Evolutionary conservation across 2,888 invertebrate genomes (phyloP).

Genomic region (Ctenicera cuprea): DNA sequence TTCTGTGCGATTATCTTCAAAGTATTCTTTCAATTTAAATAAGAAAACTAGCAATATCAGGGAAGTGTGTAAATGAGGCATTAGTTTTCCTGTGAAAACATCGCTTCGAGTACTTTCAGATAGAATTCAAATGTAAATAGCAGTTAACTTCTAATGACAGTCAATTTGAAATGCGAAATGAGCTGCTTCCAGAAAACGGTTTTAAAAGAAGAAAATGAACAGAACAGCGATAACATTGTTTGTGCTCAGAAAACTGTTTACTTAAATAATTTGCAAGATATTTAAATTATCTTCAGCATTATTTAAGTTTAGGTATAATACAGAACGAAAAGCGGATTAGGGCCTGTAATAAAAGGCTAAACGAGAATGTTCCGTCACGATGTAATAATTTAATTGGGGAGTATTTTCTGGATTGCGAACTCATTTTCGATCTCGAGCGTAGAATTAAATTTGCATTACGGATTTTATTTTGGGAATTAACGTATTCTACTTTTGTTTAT

Average conservation of each 20-base stretch:
- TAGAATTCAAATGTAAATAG: constrained; percentile 28
- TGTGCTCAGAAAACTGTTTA: constrained; percentile 12
- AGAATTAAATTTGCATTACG: neutral
- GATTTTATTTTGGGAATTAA: neutral
- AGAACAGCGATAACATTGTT: constrained; percentile 18
- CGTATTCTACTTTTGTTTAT: neutral
- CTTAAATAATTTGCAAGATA: constrained; percentile 17
- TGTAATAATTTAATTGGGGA: constrained; percentile 5
- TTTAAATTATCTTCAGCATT: constrained; percentile 12
- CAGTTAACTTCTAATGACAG: constrained; percentile 25
- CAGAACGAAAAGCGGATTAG: constrained; percentile 5
- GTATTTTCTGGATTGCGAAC: neutral
- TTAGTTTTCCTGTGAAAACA: constrained; percentile 13
- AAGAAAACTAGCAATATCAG: no score
- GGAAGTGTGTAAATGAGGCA: neutral
- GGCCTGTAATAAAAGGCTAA: neutral
- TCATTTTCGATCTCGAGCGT: neutral
- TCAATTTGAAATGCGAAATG: constrained; percentile 25
- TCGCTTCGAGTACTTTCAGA: neutral
- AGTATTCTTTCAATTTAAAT: no score
- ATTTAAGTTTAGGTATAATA: constrained; percentile 1
- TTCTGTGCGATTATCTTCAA: no score
- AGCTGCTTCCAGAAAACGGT: neutral
- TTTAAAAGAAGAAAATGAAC: constrained; percentile 8
- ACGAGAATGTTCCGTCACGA: neutral